Conservation (phyloP, 2,888 invertebrate species). For the Cactoblastis cactorum region DNA sequence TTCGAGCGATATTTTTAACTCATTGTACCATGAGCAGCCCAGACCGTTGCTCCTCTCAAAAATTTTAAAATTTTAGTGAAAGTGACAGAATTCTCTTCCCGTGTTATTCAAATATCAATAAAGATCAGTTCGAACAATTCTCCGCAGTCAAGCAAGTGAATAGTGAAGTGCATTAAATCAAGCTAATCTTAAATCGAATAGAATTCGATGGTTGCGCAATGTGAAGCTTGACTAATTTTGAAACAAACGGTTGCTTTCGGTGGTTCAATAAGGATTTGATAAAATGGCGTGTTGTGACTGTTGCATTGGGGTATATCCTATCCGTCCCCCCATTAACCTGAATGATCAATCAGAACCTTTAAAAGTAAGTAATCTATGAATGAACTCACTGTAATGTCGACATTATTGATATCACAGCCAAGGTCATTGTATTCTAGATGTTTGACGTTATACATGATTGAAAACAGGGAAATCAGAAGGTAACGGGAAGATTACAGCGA, state of each 20-base stretch:
- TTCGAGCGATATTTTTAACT: slow-evolving; percentile 78
- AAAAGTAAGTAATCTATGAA: slow-evolving; percentile 81
- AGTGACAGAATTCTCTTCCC: slow-evolving; percentile 57
- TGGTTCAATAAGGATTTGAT: slow-evolving; percentile 43
- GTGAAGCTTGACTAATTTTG: slow-evolving; percentile 35
- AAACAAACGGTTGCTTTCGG: slow-evolving; percentile 49
- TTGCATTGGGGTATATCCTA: slow-evolving; percentile 83
- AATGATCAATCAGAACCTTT: slow-evolving; percentile 85
- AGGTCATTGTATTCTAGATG: slow-evolving; percentile 5
- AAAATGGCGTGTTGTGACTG: slow-evolving; percentile 82
- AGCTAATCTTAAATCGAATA: slow-evolving; percentile 18
- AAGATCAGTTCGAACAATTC: slow-evolving; percentile 14
- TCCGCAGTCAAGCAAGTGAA: slow-evolving; percentile 20
- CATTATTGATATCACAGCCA: slow-evolving; percentile 2
- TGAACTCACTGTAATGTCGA: slow-evolving; percentile 9
- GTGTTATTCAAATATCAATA: slow-evolving; percentile 31
- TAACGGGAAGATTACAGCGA: too few species aligned
- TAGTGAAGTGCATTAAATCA: slow-evolving; percentile 26
- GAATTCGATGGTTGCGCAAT: slow-evolving; percentile 58
- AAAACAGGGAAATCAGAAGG: too few species aligned
- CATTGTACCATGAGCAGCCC: slow-evolving; percentile 72
- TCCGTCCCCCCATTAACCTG: slow-evolving; percentile 88
- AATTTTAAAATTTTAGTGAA: slow-evolving; percentile 57
- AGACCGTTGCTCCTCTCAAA: slow-evolving; percentile 67
- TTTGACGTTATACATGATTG: too few species aligned